Evolutionary conservation across 2,797 vertebrate genomes (phyloP), one percentile per base, ranked within the genome.

Genomic region (Phrynocephalus guinanensis): DNA sequence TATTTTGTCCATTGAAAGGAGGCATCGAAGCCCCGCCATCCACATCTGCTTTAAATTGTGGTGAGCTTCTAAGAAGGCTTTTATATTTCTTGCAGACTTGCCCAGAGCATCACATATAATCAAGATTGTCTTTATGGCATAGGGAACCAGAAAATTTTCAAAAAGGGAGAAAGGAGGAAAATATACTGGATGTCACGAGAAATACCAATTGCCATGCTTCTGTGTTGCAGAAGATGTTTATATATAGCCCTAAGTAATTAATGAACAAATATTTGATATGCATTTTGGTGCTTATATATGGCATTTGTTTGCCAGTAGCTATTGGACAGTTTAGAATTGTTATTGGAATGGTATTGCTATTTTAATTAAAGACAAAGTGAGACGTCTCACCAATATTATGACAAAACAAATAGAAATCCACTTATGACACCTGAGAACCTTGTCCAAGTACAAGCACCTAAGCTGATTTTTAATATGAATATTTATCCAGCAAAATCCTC

Each of bases 401-500:
- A 70, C 0, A 88, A 90, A 63, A 33, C 79, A 67, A 84, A 6
- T 76, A 88, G 76, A 94, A 0, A 16, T 86, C 81, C 67, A 83
- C 88, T 63, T 92, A 91, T 26, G 94, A 89, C 92, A 86, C 72
- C 79, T 78, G 67, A 92, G 76, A 67, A 88, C 33, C 88, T 86
- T 70, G 67, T 88, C 81, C 83, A 93, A 91, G 92, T 50, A 28
- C 0, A 15, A 83, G 30, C 75, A 82, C 0, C 0, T 81, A 93
- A 90, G 73, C 83, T 87, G 89, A 85, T 89, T 81, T 79, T 89
- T 72, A 38, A 83, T 93, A 92, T 95, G 93, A 96, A 95, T 89
- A 30, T 91, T 79, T 91, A 88, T 92, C 94, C 91, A 90, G 33
- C 91, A 91, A 86, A 92, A 94, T 93, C 94, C 93, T 90, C 86